Base-by-base conservation (phyloP, 2,797 vertebrate species). In the Anabas testudineus region DNA sequence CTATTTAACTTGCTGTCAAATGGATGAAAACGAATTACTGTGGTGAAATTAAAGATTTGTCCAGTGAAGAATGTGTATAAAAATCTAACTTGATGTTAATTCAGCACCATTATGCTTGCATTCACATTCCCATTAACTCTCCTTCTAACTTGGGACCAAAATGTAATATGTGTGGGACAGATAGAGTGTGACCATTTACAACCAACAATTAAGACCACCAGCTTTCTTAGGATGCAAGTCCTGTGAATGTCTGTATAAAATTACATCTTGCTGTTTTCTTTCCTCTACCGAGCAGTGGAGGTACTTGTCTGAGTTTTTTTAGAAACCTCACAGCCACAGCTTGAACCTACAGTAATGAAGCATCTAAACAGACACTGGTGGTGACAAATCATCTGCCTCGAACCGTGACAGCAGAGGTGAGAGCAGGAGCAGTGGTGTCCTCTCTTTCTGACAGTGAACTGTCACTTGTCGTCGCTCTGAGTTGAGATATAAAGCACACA, bases 331-430 rank as follows among this genome's bases (percentile, higher is more conserved):
- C 53, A 74, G 71, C 43, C 51, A 36, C 70, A 65, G 74, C 64
- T 32, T 77, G 57, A 82, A 72, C 70, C 42, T 47, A 55, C 80
- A 64, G 72, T 76, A 74, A 82, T 74, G 74, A 78, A 78, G 67
- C 78, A 53, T 53, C 74, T 65, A 78, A 77, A 82, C 71, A 60
- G 78, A 67, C 69, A 46, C 71, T 36, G 68, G 66, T 49, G 82
- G 76, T 85, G 86, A 91, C 79, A 87, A 88, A 90, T 88, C 74
- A 59, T 78, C 74, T 51, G 52, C 62, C 76, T 80, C 32, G n/a
- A 76, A 83, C 74, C 49, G 62, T 75, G 84, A 83, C 88, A 83
- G 78, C 80, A 63, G 73, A 81, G 82, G 81, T 82, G 83, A 84
- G 71, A 81, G 78, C 13, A 24, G 54, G 69, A 82, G 74, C 76